Base-by-base conservation (phyloP, 2,797 vertebrate genomes). In the Telmatherina bonti region DNA sequence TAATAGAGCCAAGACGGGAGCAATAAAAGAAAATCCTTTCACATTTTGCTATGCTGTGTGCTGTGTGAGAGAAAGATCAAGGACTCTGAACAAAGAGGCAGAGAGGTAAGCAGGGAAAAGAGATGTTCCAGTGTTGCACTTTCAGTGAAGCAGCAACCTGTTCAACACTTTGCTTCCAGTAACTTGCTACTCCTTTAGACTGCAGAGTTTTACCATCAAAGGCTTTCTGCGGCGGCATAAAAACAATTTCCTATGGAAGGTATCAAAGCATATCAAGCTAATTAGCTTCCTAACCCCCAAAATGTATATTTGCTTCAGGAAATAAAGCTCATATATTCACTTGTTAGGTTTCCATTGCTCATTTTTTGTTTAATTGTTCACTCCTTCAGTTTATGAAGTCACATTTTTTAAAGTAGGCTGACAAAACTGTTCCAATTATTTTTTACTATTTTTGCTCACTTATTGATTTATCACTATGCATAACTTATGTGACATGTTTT, bases 151-250 rank as follows among this genome's bases (percentile, higher is more conserved):
- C 26, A 38, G 61, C 47, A 78, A 86, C 71, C 70, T 88, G 78
- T 81, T 86, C 76, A 36, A 64, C 64, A 53, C 69, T 79, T 73
- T 82, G 74, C 78, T 73, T 47, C 1, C 4, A 81, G 74, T 72
- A 62, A 79, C 67, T 81, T 30, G 38, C 74, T 74, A 7, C 65
- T 73, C 18, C 18, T 70, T 67, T 59, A 65, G 38, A 65, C 67
- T 70, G 57, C 35, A 52, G 36, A 71, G 63, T 76, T 76, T 27
- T 26, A 63, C 68, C 72, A 74, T 90, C 81, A 87, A 82, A 89
- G 83, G 62, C 58, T 78, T 75, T 67, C 57, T 64, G 49, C 26
- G 45, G 70, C 63, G 22, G 51, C 65, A 62, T 29, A 36, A 76
- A 77, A 76, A 81, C 7, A 74, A 55, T 60, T 73, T 78, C 69